Evolutionary conservation across 1,140 invertebrate species (phyloP).

Genomic region (Drosophila guanche): DNA sequence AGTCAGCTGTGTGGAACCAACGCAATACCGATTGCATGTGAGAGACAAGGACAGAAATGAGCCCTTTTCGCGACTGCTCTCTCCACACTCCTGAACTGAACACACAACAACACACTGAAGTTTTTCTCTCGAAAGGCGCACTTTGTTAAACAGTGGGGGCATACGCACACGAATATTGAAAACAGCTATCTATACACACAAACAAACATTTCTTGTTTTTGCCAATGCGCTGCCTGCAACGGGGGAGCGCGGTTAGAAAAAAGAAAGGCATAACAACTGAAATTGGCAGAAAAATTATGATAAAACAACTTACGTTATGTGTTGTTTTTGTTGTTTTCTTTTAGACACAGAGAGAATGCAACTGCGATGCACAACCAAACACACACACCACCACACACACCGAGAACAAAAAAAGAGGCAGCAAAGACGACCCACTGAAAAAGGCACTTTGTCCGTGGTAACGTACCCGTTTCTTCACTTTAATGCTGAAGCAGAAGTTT

Average conservation of each 20-base stretch:
- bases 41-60: slow-evolving; percentile 42
- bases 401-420: too few relatives aligned
- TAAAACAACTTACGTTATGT: too few relatives aligned
- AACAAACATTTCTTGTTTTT: slow-evolving; percentile 11
- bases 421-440: too few relatives aligned
- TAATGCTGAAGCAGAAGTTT: too few relatives aligned
- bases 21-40: slow-evolving; percentile 1
- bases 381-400: too few relatives aligned
- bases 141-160: slow-evolving; percentile 46
- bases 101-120: slow-evolving; percentile 15
- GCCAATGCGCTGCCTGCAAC: slow-evolving; percentile 31
- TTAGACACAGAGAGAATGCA: too few relatives aligned
- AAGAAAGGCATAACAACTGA: too few relatives aligned
- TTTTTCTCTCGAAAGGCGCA: slow-evolving; percentile 63
- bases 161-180: slow-evolving; percentile 3
- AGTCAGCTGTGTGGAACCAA: slow-evolving; percentile 62
- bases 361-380: too few relatives aligned
- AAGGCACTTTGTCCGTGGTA: too few relatives aligned
- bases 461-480: too few relatives aligned
- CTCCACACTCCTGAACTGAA: slow-evolving; percentile 2
- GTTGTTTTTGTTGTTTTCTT: too few relatives aligned
- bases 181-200: slow-evolving; percentile 21
- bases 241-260: not conserved
- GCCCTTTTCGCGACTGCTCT: slow-evolving; percentile 32
- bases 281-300: too few relatives aligned